Base-by-base conservation (phyloP, 1,140 invertebrate species). In the Chlorops oryzae region DNA sequence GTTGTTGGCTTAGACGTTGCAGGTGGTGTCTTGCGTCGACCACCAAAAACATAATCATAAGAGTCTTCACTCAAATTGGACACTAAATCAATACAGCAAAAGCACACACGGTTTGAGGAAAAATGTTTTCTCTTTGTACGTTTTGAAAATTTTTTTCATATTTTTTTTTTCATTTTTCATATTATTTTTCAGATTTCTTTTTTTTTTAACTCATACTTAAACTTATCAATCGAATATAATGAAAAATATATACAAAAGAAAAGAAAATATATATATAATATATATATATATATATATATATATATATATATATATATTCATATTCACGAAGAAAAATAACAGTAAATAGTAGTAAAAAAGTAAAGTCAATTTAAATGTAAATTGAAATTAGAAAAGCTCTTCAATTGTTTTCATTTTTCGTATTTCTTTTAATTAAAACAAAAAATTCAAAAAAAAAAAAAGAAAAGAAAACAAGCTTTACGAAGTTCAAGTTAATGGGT, bases 31-130 rank as follows among this genome's bases (percentile, higher is more conserved):
- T 71, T 69, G 59, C 66, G 60, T 63, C 64, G 68, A 65, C 69
- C 66, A 66, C 70, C 69, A 70, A 70, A 71, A 68, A 71, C 70
- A 72, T 72, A 72, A 70, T 72, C 69, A 62, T 72, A 71, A 56
- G 69, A 70, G 59, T 71, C 69, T 69, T 72, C 69, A 62, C 66
- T 72, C 64, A 72, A 70, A 71, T 70, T 71, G 63, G 69, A 68
- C 69, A 72, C 69, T 71, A 61, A 25, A 47, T 46, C 17, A 49
- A 51, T 41, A 46, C 27, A 27, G 27, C n/a, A 46, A 27, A 42
- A 35, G 43, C 17, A 45, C 41, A 44, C 22, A 43, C n/a, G n/a
- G n/a, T n/a, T n/a, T n/a, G n/a, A n/a, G n/a, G n/a, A 46, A 34
- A 46, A 46, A 35, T 34, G 21, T 34, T 34, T 46, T 5, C 12